Evolutionary conservation across 2,888 invertebrate species (phyloP).

Genomic region (Agrenia bidenticulata): DNA sequence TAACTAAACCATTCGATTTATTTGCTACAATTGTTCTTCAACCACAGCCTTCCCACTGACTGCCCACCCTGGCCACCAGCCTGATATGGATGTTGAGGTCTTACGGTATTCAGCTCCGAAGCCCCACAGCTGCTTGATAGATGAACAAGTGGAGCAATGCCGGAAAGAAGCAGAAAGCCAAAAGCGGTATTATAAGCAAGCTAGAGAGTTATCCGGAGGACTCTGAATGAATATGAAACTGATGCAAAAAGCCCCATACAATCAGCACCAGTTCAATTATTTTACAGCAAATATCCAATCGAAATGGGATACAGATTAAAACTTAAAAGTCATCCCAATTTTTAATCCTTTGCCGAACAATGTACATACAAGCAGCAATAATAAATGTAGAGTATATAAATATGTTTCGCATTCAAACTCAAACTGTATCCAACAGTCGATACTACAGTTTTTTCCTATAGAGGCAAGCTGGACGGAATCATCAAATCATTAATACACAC

Average conservation of each 20-base stretch:
- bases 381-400: too few relatives aligned
- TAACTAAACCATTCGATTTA: not conserved
- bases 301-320: too few relatives aligned
- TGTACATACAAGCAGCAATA: too few relatives aligned
- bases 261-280: too few relatives aligned
- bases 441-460: too few relatives aligned
- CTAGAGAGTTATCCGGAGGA: conserved; percentile 3
- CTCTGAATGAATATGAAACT: not conserved
- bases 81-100: conserved; percentile 42
- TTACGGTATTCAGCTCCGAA: conserved; percentile 34
- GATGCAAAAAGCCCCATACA: not conserved
- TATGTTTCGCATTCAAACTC: too few relatives aligned
- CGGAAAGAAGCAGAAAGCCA: conserved; percentile 25
- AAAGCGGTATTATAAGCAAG: conserved; percentile 27
- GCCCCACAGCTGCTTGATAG: conserved; percentile 30
- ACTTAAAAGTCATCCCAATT: conserved; percentile 4
- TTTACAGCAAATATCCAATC: too few relatives aligned
- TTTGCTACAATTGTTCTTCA: not conserved
- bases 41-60: conserved; percentile 33
- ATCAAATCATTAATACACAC: too few relatives aligned
- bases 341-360: too few relatives aligned
- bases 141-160: conserved; percentile 19
- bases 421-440: too few relatives aligned
- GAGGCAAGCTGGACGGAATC: too few relatives aligned
- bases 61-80: conserved; percentile 44